A percentile compares a stretch with the other conserved stretches of the same genome.
These are phyloP conservation scores for Python bivittatus DNA, from an alignment of 2,113 vertebrate genomes.

Conservation along the genomic window DNA sequence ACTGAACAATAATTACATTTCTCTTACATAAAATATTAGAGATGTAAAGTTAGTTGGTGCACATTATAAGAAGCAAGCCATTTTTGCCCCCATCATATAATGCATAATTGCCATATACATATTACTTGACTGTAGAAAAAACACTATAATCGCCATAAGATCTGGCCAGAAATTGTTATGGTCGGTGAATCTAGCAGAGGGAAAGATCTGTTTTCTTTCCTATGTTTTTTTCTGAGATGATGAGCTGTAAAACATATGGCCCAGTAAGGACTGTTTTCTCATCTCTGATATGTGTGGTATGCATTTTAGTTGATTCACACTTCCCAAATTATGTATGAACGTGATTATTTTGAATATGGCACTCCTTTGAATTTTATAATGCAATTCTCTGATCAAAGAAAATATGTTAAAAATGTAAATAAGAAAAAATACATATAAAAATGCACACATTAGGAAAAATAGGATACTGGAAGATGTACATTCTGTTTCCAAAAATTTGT, in stretches of 20 bases:
- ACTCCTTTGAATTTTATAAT: neutral
- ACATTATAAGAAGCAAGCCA: neutral
- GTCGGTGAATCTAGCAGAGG: neutral
- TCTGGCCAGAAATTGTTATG: neutral
- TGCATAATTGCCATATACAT: neutral
- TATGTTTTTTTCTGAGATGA: neutral
- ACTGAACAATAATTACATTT: neutral
- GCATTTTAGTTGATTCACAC: neutral
- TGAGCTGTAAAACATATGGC: neutral
- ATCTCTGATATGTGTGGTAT: neutral
- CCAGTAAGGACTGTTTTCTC: neutral
- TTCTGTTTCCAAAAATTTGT: neutral
- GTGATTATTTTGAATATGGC: neutral
- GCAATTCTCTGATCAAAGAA: neutral
- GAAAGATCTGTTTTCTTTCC: neutral
- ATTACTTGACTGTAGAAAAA: neutral
- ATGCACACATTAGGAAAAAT: neutral
- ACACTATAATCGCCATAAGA: neutral
- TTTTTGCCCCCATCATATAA: neutral
- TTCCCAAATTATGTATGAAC: neutral
- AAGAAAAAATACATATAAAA: neutral
- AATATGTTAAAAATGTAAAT: neutral
- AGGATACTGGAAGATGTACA: neutral
- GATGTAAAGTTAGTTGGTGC: neutral
- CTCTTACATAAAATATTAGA: neutral